Evolutionary conservation across 1,140 invertebrate genomes (phyloP).

Genomic region (Drusus annulatus): DNA sequence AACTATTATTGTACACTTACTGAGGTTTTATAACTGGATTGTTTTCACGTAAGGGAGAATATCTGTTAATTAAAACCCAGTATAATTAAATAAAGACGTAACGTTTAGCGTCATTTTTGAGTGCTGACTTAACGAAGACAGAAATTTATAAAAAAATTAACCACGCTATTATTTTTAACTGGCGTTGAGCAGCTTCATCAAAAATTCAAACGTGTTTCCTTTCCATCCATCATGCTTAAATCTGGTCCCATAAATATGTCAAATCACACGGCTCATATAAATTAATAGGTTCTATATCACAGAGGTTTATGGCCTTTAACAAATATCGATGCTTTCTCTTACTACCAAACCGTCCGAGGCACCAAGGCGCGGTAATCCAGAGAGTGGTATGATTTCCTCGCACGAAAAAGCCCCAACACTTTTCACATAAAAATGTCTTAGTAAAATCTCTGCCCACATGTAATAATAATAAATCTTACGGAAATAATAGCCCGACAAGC

Average conservation of each 20-base stretch:
- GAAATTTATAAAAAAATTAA: no score
- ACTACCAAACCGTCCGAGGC: background rate
- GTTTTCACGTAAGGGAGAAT: no score
- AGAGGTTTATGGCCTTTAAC: background rate
- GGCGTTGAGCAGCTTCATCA: no score
- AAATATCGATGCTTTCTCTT: background rate
- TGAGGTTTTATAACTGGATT: no score
- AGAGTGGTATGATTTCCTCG: background rate
- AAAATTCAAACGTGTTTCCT: no score
- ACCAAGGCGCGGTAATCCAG: background rate
- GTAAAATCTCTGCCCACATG: constrained; percentile 22
- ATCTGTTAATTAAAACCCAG: no score
- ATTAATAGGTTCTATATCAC: constrained; percentile 14
- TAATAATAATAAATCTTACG: constrained; percentile 32
- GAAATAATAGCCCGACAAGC: background rate
- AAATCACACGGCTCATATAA: background rate
- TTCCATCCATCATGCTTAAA: no score
- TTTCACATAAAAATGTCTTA: constrained; percentile 22
- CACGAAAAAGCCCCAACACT: constrained; percentile 26
- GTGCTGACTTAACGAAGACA: no score
- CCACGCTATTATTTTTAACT: no score
- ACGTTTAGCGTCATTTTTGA: no score
- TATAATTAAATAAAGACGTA: no score
- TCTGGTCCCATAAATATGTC: background rate
- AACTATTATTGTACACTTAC: no score